Conservation (phyloP, 2,888 invertebrate species). For the Drosophila leonis region DNA sequence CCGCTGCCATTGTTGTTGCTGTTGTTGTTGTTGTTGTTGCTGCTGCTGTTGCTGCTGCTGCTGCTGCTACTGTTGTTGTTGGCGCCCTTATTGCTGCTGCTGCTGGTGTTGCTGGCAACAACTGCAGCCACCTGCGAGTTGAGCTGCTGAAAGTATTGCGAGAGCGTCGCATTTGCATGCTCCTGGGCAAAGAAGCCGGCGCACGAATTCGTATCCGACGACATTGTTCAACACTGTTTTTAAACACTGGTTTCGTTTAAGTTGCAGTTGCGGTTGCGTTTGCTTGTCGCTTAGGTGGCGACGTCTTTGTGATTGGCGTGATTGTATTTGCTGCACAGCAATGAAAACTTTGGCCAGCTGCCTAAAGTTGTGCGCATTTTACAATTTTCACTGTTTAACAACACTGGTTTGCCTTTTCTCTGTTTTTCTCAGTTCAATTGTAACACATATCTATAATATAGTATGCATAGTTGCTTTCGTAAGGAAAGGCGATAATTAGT, state of each 20-base stretch:
- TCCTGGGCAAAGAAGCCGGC: constrained; percentile 83
- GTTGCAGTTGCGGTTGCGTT: not conserved
- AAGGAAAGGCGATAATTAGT: constrained; percentile 44
- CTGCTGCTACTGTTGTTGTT: constrained; percentile 39
- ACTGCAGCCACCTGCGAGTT: constrained; percentile 79
- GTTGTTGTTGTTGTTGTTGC: constrained; percentile 38
- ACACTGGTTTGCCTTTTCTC: constrained; percentile 16
- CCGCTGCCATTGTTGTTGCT: constrained; percentile 34
- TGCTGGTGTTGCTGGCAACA: constrained; percentile 49
- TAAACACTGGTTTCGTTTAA: constrained; percentile 29
- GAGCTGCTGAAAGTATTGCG: constrained; percentile 83
- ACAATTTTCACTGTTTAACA: constrained; percentile 20
- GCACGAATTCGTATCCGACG: constrained; percentile 77
- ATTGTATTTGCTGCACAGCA: constrained; percentile 63
- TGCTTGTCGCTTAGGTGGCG: constrained; percentile 48
- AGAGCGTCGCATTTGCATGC: constrained; percentile 78
- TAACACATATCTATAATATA: constrained; percentile 12
- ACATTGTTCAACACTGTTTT: constrained; percentile 50
- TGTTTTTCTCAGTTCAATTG: not conserved
- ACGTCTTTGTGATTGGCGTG: constrained; percentile 69
- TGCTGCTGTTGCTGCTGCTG: constrained; percentile 46
- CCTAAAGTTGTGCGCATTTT: constrained; percentile 69
- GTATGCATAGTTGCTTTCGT: constrained; percentile 41
- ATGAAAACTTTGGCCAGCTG: constrained; percentile 42
- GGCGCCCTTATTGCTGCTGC: constrained; percentile 42